Conservation (phyloP, 2,113 vertebrate genomes). For the Todiramphus saurophagus region DNA sequence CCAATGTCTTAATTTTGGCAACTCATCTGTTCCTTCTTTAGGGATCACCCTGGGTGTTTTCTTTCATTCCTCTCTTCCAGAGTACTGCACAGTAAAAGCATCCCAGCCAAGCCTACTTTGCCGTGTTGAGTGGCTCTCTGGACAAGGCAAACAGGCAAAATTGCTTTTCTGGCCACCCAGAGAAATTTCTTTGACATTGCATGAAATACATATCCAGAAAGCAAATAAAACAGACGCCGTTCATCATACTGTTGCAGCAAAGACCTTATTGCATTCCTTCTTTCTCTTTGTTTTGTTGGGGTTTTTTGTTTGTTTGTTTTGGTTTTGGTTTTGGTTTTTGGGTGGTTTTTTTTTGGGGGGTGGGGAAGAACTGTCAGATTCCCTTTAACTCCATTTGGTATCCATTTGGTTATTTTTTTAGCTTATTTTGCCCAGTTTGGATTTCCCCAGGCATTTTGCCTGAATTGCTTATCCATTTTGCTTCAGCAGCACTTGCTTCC, state of each 20-base stretch:
- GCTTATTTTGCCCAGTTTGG: not conserved
- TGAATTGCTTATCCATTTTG: not conserved
- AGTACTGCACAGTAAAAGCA: not conserved
- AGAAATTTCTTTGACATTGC: not conserved
- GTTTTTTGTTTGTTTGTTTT: not conserved
- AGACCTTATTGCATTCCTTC: not conserved
- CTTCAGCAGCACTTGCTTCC: not conserved
- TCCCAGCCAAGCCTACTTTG: not conserved
- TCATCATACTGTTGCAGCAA: not conserved
- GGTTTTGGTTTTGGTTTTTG: no score
- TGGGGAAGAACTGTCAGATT: not conserved
- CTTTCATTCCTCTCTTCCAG: not conserved
- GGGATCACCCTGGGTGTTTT: not conserved
- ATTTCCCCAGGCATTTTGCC: not conserved
- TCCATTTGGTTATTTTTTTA: not conserved
- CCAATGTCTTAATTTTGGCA: not conserved
- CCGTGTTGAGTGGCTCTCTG: not conserved
- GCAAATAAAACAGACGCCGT: not conserved
- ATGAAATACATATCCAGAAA: not conserved
- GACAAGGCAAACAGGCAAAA: not conserved
- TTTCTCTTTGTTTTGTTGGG: not conserved
- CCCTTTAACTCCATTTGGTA: not conserved
- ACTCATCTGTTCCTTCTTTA: not conserved
- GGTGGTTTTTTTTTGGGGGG: no score
- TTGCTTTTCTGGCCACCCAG: not conserved